A percentile compares a stretch with the other conserved stretches of the same genome.
phyloP scores from a whole-genome alignment of 2,113 vertebrate species.

The Tricholaema leucomelas region DNA sequence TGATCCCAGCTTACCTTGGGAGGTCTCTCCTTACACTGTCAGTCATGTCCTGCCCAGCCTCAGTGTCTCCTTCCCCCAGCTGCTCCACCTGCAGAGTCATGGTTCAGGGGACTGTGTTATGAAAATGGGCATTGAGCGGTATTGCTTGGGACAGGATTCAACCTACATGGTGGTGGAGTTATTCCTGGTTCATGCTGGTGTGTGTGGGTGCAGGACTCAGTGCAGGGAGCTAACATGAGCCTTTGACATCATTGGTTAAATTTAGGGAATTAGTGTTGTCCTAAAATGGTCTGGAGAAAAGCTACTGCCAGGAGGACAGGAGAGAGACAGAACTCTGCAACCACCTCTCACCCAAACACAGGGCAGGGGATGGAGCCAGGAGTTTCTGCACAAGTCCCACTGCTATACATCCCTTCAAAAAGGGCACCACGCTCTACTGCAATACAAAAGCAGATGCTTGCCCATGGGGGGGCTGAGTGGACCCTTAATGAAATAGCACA shows the following conservation, averaged over 20 bases:
- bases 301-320: neutral
- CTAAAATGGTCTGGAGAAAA: neutral
- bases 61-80: fast-evolving
- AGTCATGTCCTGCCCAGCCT: neutral
- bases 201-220: neutral
- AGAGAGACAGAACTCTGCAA: neutral
- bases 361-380: neutral
- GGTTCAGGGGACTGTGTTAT: neutral
- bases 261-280: neutral
- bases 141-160: neutral
- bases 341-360: neutral
- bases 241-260: conserved; percentile 47
- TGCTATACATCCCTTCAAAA: neutral
- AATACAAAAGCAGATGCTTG: neutral
- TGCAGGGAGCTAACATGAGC: neutral
- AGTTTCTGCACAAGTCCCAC: neutral
- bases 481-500: neutral
- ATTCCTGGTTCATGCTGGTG: neutral
- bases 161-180: neutral
- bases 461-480: fast-evolving
- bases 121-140: fast-evolving
- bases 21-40: neutral
- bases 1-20: neutral
- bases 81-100: neutral
- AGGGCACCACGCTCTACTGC: neutral